Evolutionary conservation across 2,888 invertebrate genomes (phyloP), one percentile per base, ranked within the genome.

Genomic region (Agrotis puta): DNA sequence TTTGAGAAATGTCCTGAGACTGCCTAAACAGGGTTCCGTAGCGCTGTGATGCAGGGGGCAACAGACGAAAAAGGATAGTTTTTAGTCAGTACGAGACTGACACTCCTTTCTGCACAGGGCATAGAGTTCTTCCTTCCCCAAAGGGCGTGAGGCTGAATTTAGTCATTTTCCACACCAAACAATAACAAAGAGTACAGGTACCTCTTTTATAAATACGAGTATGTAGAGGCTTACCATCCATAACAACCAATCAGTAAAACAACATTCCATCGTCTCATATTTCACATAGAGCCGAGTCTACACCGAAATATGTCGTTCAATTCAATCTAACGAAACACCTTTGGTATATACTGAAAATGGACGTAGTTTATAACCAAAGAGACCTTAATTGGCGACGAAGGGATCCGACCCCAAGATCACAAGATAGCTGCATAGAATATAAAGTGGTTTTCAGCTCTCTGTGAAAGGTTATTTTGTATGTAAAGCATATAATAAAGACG

Each of bases 331-430:
- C 59, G 72, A 74, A 77, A 72, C 66, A 53, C 58, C 53, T 63
- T 22, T 61, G 54, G 54, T 68, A 67, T 78, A 66, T 75, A 80
- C 47, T 18, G 54, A 65, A 85, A 85, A 82, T 83, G 79, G 69
- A 63, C 81, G 70, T 75, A 83, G 65, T 71, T 74, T 79, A 70
- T 74, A 80, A 72, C 61, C 62, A 65, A 65, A 59, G 67, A 62
- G 64, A 50, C 74, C 81, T 84, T 83, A 83, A 85, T 84, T 82
- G 84, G 76, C 67, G 62, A 70, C 48, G 66, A 75, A 75, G 68
- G 77, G 77, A 77, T 80, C 74, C 59, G 20, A 51, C 61, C 64
- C 70, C 24, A 70, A 70, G 77, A 79, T 80, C 78, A 81, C 50
- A 64, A 66, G 66, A 73, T 74, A 63, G 73, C 75, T 71, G 70